Evolutionary conservation across 2,888 invertebrate genomes (phyloP), one percentile per base, ranked within the genome.

Genomic region (Octodonta nipae): DNA sequence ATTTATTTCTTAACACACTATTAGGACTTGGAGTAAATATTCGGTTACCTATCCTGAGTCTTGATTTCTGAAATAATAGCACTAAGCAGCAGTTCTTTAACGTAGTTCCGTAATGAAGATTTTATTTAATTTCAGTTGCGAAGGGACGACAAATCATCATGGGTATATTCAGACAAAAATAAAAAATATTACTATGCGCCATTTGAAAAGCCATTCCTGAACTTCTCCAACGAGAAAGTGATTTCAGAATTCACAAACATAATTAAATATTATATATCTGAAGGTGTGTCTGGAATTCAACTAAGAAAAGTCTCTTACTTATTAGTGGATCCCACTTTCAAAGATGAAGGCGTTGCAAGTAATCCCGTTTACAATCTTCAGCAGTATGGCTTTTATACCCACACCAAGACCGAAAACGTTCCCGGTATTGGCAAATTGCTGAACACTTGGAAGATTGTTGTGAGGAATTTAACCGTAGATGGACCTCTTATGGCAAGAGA

Each of bases 211-310:
- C 82, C 89, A 0, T 87, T 89, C 55, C 68, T 93, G 3, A 86
- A 89, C 64, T 84, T 81, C 67, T 67, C 74, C 36, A 81, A 85
- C 51, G 61, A 67, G 0, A 54, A 58, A 0, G 82, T 86, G 0
- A 66, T 76, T 3, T 52, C 66, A 2, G 73, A 74, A 52, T 76
- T 87, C 43, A 65, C 76, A 48, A 63, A 66, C 0, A 78, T 81
- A 1, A 56, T 92, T 2, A 59, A 63, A 22, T 72, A 71, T 43
- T 85, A 89, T 74, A 52, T 89, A 40, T 63, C 71, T 3, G 65
- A 75, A 3, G 92, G 91, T 0, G 78, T 86, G 0, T 74, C 71
- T 41, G 95, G 95, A 3, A 75, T 95, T 50, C 75, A 87, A 51
- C 58, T 88, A 13, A 66, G 66, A 26, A 73, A 78, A 33, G 76